Evolutionary conservation across 2,888 invertebrate species (phyloP).

Genomic region (Aphodius sticticus): DNA sequence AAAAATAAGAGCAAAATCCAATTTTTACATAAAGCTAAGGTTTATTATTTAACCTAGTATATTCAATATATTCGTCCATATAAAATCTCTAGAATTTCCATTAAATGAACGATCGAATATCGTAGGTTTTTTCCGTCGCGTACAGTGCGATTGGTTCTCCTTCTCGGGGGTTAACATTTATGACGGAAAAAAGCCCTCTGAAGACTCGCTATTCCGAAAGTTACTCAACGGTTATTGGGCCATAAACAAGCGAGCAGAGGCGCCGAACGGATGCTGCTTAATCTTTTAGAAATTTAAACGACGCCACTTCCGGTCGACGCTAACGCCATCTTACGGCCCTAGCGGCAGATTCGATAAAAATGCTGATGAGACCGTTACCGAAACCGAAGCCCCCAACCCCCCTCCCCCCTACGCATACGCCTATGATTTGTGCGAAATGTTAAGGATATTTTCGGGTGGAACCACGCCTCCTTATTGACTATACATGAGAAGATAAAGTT

Average conservation of each 20-base stretch:
- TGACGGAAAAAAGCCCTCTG: slow-evolving; percentile 15
- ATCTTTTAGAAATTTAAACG: slow-evolving; percentile 27
- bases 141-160: neutral
- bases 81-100: neutral
- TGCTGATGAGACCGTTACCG: slow-evolving; percentile 20
- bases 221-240: slow-evolving; percentile 15
- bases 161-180: neutral
- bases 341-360: slow-evolving; percentile 21
- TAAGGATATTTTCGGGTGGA: neutral
- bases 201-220: slow-evolving; percentile 12
- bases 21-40: too few relatives aligned
- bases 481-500: neutral
- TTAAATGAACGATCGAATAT: neutral
- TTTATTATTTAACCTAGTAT: too few relatives aligned
- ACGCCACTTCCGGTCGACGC: slow-evolving; percentile 19
- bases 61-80: too few relatives aligned
- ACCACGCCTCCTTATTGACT: neutral
- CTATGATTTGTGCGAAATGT: neutral
- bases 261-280: slow-evolving; percentile 17
- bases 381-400: neutral
- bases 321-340: slow-evolving; percentile 8
- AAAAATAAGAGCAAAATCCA: too few relatives aligned
- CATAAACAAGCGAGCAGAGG: slow-evolving; percentile 17
- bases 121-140: neutral
- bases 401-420: neutral